Evolutionary conservation across 2,888 invertebrate genomes (phyloP), one percentile per base, ranked within the genome.

Genomic region (Cancer borealis): DNA sequence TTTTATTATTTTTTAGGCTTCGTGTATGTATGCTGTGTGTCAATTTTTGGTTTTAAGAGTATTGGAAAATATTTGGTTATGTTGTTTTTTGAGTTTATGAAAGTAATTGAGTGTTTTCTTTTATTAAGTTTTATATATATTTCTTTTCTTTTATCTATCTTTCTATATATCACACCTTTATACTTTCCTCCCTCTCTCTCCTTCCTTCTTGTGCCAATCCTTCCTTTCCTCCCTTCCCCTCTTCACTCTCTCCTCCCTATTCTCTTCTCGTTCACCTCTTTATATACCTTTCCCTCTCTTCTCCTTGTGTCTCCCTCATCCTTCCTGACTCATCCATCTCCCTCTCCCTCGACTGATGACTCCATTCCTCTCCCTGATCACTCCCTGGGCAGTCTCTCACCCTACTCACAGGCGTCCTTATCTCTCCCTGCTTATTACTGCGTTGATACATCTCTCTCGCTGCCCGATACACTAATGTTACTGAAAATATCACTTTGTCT

Each of bases 301-400:
- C 30, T 30, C 26, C 30, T 30, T 79, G 79, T 79, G 79, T 79
- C 79, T 26, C 79, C 30, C 26, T 79, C 79, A 79, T 79, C 79
- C 79, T 79, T 14, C 30, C 79, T 30, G 79, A 21, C 79, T 30
- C 30, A 79, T 88, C 88, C 88, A 21, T 88, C 88, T 88, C 88
- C 21, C 88, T 49, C 88, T 49, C 49, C 88, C 88, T 46, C n/a
- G 79, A 79, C 79, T 30, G 79, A 79, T 79, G 79, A 79, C 79
- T 79, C 79, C 79, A 79, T 79, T 79, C 79, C 79, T 79, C 79
- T 79, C 79, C 30, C 79, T 79, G 79, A 79, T 79, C 79, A 79
- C 79, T 79, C 79, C 79, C 79, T 79, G 30, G 79, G 21, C 30
- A 79, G 21, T 79, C 79, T 30, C 79, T 79, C 30, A 3, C 26